phyloP scores from a whole-genome alignment of 1,140 invertebrate species.

The Ectropis grisescens region DNA sequence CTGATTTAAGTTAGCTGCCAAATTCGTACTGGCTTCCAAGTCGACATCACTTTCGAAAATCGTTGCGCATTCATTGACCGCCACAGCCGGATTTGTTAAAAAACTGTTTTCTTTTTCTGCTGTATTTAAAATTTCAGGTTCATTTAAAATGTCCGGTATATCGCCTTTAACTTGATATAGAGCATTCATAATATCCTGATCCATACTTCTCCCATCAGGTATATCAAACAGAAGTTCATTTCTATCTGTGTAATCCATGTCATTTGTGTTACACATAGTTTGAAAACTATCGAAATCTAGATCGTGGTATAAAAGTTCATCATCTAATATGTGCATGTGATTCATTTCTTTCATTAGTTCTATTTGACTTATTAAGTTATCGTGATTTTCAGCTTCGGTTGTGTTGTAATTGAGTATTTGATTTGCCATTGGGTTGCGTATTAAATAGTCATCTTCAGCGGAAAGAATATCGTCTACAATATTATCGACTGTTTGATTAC shows the following conservation, averaged over 20 bases:
- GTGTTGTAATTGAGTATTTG: slow-evolving; percentile 15
- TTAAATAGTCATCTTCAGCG: slow-evolving; percentile 53
- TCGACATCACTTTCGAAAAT: slow-evolving; percentile 63
- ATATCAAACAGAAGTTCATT: slow-evolving; percentile 51
- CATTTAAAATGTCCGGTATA: slow-evolving; percentile 40
- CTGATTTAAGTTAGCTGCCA: slow-evolving; percentile 59
- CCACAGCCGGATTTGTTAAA: slow-evolving; percentile 15
- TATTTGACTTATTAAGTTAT: slow-evolving; percentile 50
- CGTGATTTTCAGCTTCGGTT: slow-evolving; percentile 16
- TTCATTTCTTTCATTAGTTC: slow-evolving; percentile 57
- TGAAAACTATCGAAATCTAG: slow-evolving; percentile 52
- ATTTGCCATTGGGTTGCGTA: slow-evolving; percentile 24
- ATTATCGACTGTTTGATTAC: slow-evolving; percentile 45
- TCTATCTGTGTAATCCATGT: slow-evolving; percentile 38
- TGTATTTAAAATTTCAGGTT: slow-evolving; percentile 16
- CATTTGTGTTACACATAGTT: slow-evolving; percentile 38
- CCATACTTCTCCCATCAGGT: slow-evolving; percentile 33
- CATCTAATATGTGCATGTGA: slow-evolving; percentile 44
- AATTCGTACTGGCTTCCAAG: slow-evolving; percentile 51
- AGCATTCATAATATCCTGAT: slow-evolving; percentile 52
- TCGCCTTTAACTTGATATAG: slow-evolving; percentile 38
- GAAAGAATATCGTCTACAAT: slow-evolving; percentile 56
- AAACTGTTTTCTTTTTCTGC: slow-evolving; percentile 15
- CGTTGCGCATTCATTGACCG: slow-evolving; percentile 49
- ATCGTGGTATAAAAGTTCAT: slow-evolving; percentile 54